phyloP scores from a whole-genome alignment of 2,888 invertebrate species.

The Glomeris marginata region DNA sequence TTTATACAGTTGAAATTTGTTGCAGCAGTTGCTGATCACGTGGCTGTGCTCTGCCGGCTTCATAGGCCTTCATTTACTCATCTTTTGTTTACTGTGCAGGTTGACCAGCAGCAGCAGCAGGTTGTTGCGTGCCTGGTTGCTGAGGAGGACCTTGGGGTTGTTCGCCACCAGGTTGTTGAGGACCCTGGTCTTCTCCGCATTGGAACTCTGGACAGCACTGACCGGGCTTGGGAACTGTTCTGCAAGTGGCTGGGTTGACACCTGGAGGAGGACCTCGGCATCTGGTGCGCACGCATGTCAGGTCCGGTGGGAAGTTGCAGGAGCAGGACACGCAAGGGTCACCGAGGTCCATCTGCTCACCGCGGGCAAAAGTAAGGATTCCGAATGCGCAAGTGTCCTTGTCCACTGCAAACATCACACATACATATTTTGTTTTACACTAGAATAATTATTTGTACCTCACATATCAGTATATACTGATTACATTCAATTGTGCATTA shows the following conservation, averaged over 20 bases:
- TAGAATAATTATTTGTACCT: too few relatives aligned
- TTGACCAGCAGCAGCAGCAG: too few relatives aligned
- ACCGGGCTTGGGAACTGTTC: constrained; percentile 1
- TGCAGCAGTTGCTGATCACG: too few relatives aligned
- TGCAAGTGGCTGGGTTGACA: constrained; percentile 7
- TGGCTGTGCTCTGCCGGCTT: too few relatives aligned
- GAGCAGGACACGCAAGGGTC: constrained; percentile 14
- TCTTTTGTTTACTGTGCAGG: constrained; percentile 31
- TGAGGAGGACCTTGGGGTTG: too few relatives aligned
- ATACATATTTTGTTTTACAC: too few relatives aligned
- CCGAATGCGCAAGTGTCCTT: constrained; percentile 12
- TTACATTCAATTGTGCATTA: too few relatives aligned
- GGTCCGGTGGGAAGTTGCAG: constrained; percentile 11
- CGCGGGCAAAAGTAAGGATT: constrained; percentile 1
- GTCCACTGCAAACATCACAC: too few relatives aligned
- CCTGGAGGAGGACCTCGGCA: constrained; percentile 13
- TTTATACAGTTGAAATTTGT: too few relatives aligned
- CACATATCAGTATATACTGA: too few relatives aligned
- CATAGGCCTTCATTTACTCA: not conserved
- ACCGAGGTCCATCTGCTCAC: constrained; percentile 10
- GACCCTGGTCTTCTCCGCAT: not conserved
- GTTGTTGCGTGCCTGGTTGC: constrained; percentile 28
- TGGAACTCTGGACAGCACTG: constrained; percentile 14
- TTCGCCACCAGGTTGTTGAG: too few relatives aligned
- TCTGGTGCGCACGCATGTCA: constrained; percentile 8